A percentile compares a stretch with the other conserved stretches of the same genome.
Evolutionary conservation across 2,797 vertebrate genomes (phyloP).

Genomic region (Squalus acanthias): DNA sequence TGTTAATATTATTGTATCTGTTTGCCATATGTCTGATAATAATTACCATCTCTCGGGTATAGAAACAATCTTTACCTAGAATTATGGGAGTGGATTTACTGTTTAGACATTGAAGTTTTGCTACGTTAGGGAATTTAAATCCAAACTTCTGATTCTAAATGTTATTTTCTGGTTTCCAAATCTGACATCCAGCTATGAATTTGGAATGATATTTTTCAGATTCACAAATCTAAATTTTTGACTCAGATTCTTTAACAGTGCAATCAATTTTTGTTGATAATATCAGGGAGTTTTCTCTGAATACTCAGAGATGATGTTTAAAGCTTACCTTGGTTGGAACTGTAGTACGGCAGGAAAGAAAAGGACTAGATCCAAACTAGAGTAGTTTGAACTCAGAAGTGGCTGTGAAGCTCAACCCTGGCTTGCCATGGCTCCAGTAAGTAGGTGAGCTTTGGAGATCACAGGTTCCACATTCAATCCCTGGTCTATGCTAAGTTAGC

Average conservation of each 20-base stretch:
- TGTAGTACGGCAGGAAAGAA: background rate
- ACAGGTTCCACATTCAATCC: background rate
- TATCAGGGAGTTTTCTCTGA: background rate
- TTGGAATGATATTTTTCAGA: background rate
- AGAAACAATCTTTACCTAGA: background rate
- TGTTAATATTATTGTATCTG: slow-evolving; percentile 13
- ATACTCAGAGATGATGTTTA: background rate
- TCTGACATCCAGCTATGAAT: background rate
- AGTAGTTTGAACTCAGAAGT: background rate
- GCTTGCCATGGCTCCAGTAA: background rate
- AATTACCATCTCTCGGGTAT: background rate
- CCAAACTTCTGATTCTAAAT: background rate
- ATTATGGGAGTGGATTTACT: background rate
- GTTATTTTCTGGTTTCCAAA: background rate
- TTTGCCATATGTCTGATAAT: background rate
- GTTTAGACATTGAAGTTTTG: background rate
- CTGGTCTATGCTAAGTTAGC: background rate
- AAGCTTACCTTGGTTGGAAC: background rate
- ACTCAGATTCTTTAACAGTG: background rate
- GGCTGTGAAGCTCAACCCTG: background rate
- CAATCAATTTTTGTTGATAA: background rate
- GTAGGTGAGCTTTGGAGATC: background rate
- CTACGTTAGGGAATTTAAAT: background rate
- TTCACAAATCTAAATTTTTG: background rate
- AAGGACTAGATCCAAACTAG: background rate